Percentiles rank a stretch among this genome's conserved stretches.
These are phyloP conservation scores for Anser brachyrhynchus DNA, from an alignment of 2,113 vertebrate genomes.

Conservation along the genomic window DNA sequence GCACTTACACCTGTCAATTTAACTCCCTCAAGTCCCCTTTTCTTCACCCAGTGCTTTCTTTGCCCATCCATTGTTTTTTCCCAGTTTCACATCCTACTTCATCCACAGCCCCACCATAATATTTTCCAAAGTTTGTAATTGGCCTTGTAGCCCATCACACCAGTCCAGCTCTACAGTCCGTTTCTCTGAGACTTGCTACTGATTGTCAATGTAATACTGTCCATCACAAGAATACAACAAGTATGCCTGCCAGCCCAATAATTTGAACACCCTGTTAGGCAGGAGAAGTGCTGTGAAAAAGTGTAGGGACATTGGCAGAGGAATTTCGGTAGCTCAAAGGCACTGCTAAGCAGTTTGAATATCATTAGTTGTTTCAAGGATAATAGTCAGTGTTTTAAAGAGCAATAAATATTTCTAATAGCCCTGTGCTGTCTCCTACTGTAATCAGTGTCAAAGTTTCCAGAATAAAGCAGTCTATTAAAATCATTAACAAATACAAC, in stretches of 20 bases:
- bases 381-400: not conserved
- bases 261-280: not conserved
- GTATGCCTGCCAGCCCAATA: not conserved
- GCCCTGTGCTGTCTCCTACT: not conserved
- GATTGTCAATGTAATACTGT: accelerated
- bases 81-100: not conserved
- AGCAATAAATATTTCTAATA: not conserved
- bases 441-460: not conserved
- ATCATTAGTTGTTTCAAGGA: not conserved
- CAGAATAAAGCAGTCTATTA: not conserved
- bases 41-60: not conserved
- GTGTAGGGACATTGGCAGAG: accelerated
- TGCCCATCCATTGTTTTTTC: not conserved
- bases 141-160: not conserved
- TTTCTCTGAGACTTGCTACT: not conserved
- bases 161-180: accelerated
- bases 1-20: accelerated
- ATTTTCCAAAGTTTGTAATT: not conserved
- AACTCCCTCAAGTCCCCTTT: not conserved
- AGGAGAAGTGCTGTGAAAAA: not conserved
- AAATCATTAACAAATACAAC: not conserved
- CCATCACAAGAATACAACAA: accelerated
- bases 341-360: not conserved
- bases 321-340: not conserved
- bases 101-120: not conserved